Evolutionary conservation across 1,140 invertebrate species (phyloP).

Genomic region (Drosophila kurseongensis): DNA sequence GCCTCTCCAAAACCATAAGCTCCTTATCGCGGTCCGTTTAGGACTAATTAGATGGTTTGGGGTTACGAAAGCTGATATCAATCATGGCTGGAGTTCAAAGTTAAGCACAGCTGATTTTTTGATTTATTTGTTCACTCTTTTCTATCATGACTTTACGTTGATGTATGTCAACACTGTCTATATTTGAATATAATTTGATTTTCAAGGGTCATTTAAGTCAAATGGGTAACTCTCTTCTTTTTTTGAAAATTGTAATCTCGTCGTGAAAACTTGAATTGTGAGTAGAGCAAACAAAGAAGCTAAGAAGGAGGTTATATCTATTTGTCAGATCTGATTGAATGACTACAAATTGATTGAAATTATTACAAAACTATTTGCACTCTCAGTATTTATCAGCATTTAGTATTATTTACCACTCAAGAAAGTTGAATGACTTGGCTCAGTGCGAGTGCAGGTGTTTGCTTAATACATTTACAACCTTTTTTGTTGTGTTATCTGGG

Average conservation of each 20-base stretch:
- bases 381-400: constrained; percentile 27
- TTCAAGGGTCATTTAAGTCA: constrained; percentile 41
- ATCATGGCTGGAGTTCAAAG: constrained; percentile 26
- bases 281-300: neutral
- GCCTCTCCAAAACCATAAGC: constrained; percentile 36
- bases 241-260: constrained; percentile 15
- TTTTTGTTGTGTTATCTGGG: constrained; percentile 53
- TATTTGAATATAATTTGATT: constrained; percentile 30
- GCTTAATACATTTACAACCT: constrained; percentile 45
- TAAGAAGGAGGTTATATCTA: neutral
- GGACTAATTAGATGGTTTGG: constrained; percentile 39
- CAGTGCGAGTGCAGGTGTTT: constrained; percentile 31
- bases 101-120: constrained; percentile 6
- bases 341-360: neutral
- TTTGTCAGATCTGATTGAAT: neutral
- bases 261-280: constrained; percentile 25
- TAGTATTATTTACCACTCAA: constrained; percentile 31
- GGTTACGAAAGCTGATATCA: constrained; percentile 23
- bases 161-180: constrained; percentile 44
- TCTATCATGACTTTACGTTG: constrained; percentile 20
- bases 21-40: constrained; percentile 32
- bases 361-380: constrained; percentile 2
- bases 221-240: constrained; percentile 1
- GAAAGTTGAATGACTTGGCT: constrained; percentile 46
- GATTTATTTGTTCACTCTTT: neutral